Base-by-base conservation (phyloP, 2,888 invertebrate genomes). In the Parnassius orleans region DNA sequence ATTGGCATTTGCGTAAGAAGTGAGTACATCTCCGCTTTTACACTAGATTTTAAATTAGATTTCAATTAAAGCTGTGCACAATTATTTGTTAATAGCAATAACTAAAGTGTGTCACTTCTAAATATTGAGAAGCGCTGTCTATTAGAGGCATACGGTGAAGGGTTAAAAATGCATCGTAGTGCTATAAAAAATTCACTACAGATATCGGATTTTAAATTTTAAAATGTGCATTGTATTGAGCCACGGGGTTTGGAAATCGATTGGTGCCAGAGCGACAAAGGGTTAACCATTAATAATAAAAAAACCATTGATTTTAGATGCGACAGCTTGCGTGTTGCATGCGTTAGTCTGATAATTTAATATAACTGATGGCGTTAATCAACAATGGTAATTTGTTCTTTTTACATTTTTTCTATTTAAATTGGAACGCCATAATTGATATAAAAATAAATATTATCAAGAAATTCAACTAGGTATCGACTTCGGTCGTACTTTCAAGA, bases 121-220 rank as follows among this genome's bases (percentile, higher is more conserved):
- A 59, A 65, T 46, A 68, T 87, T 90, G 84, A 79, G 77, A 77
- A 74, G 65, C 87, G 10, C 75, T 75, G 78, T 2, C 60, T 43
- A 58, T 62, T 59, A 76, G 69, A 83, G 84, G 84, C 85, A 90
- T 85, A 87, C 86, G 84, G 77, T 81, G 86, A 90, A 88, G 90
- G 91, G 90, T 91, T 91, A 88, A 91, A 91, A 91, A 87, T 83
- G 91, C 91, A 91, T 88, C 89, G 89, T 90, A 78, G 89, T 79
- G 71, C 68, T 78, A 88, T 82, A 90, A 90, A 91, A 88, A 89
- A 86, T 75, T 75, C 79, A 74, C 80, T 80, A 87, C 84, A 91
- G 90, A 91, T 91, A 91, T 91, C 90, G 90, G 90, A 90, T 91
- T 91, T 91, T 90, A 91, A 91, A 91, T 84, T 91, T 91, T 91